A percentile compares a stretch with the other conserved stretches of the same genome.
These are phyloP conservation scores for Huso huso DNA, from an alignment of 2,797 vertebrate species.

Conservation along the genomic window DNA sequence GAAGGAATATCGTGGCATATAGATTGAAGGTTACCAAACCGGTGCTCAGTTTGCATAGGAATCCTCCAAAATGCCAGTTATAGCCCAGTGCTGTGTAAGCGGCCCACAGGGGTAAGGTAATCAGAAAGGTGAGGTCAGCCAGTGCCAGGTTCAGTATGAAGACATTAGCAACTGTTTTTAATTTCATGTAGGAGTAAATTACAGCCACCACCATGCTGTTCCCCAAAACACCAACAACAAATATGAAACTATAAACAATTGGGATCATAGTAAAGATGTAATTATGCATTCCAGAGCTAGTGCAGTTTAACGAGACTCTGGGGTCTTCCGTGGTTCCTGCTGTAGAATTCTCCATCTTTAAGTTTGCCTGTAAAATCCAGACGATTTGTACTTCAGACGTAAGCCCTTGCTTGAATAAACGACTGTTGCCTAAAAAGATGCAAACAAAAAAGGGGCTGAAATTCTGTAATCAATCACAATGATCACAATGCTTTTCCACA, in stretches of 20 bases:
- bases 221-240: conserved; percentile 83
- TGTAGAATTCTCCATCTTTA: conserved; percentile 53
- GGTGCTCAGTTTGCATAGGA: conserved; percentile 81
- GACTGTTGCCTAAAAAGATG: too few species aligned
- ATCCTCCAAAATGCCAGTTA: conserved; percentile 85
- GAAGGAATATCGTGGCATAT: conserved; percentile 89
- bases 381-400: too few species aligned
- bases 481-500: too few species aligned
- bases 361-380: too few species aligned
- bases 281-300: conserved; percentile 68
- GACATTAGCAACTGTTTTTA: conserved; percentile 88
- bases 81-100: conserved; percentile 78
- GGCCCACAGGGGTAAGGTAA: conserved; percentile 92
- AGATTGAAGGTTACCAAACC: conserved; percentile 83
- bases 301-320: conserved; percentile 65
- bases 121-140: conserved; percentile 86
- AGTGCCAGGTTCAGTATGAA: conserved; percentile 88
- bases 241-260: conserved; percentile 83
- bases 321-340: conserved; percentile 36
- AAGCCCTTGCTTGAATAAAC: too few species aligned
- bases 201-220: conserved; percentile 91
- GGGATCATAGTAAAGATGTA: conserved; percentile 88
- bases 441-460: too few species aligned
- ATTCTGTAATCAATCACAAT: too few species aligned
- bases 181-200: conserved; percentile 91